Evolutionary conservation across 1,140 invertebrate genomes (phyloP).

Genomic region (Dysdera silvatica): DNA sequence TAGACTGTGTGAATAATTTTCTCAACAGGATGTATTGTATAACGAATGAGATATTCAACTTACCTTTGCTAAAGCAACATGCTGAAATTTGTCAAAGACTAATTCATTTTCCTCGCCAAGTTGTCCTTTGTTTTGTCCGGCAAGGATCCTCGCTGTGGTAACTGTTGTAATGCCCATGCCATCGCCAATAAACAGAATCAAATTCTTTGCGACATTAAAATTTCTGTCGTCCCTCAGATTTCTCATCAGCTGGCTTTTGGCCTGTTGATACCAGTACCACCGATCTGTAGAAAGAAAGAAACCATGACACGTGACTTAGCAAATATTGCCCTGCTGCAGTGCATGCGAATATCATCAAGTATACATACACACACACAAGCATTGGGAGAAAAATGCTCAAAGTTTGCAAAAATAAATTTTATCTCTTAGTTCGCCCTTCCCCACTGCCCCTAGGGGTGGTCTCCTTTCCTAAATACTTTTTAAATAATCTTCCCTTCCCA

Average conservation of each 20-base stretch:
- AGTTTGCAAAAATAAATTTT: no score
- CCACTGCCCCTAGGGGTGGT: no score
- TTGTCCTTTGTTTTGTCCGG: constrained; percentile 47
- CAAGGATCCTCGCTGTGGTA: constrained; percentile 61
- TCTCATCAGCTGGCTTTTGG: constrained; percentile 20
- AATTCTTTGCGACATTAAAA: constrained; percentile 65
- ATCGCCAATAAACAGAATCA: constrained; percentile 83
- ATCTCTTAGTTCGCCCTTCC: no score
- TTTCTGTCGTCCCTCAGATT: constrained; percentile 31
- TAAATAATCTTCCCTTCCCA: no score
- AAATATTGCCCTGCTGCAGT: no score
- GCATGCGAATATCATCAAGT: no score
- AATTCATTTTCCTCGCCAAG: constrained; percentile 59
- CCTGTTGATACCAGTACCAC: constrained; percentile 34
- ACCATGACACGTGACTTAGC: no score
- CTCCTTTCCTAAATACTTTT: no score
- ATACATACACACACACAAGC: no score
- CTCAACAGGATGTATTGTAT: no score
- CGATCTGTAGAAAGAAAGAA: constrained; percentile 31
- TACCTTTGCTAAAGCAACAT: constrained; percentile 75
- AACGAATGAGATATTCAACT: constrained; percentile 23
- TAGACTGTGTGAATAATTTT: no score
- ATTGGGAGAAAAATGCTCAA: no score
- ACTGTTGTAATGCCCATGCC: constrained; percentile 87
- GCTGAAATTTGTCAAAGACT: constrained; percentile 71